Evolutionary conservation across 1,140 invertebrate genomes (phyloP).

Genomic region (Hyles vespertilio): DNA sequence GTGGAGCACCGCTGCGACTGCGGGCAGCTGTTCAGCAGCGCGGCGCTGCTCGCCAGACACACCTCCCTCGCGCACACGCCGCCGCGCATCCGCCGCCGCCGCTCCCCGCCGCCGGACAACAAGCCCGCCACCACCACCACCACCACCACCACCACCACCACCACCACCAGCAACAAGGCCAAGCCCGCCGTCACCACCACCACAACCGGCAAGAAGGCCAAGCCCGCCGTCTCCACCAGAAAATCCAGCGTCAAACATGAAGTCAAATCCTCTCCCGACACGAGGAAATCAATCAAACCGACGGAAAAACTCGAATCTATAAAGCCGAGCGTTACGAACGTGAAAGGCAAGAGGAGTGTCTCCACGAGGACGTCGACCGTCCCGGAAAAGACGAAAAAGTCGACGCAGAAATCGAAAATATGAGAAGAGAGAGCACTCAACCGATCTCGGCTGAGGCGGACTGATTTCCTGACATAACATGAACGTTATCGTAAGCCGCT

Average conservation of each 20-base stretch:
- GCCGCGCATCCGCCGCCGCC: slow-evolving; percentile 49
- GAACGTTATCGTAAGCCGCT: slow-evolving; percentile 31
- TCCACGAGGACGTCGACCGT: slow-evolving; percentile 42
- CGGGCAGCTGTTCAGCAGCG: slow-evolving; percentile 64
- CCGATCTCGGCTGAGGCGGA: neutral
- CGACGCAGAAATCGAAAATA: slow-evolving; percentile 41
- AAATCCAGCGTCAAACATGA: slow-evolving; percentile 23
- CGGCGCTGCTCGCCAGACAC: slow-evolving; percentile 59
- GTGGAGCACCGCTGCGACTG: slow-evolving; percentile 66
- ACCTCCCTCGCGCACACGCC: slow-evolving; percentile 66
- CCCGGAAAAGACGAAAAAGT: slow-evolving; percentile 49
- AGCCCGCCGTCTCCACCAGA: slow-evolving; percentile 17
- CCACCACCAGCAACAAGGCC: slow-evolving; percentile 5
- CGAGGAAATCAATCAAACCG: slow-evolving; percentile 18
- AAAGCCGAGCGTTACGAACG: slow-evolving; percentile 16
- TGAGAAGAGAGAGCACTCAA: neutral
- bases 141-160: slow-evolving; percentile 13
- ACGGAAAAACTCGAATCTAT: slow-evolving; percentile 15
- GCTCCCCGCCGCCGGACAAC: slow-evolving; percentile 35
- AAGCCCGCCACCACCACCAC: slow-evolving; percentile 8
- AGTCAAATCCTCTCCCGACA: slow-evolving; percentile 4
- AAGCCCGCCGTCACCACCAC: slow-evolving; percentile 15
- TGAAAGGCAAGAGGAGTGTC: slow-evolving; percentile 28
- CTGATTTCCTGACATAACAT: slow-evolving; percentile 11
- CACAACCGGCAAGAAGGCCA: slow-evolving; percentile 5